These are phyloP conservation scores for Timandra comae DNA, from an alignment of 2,888 invertebrate genomes.

Conservation along the genomic window DNA sequence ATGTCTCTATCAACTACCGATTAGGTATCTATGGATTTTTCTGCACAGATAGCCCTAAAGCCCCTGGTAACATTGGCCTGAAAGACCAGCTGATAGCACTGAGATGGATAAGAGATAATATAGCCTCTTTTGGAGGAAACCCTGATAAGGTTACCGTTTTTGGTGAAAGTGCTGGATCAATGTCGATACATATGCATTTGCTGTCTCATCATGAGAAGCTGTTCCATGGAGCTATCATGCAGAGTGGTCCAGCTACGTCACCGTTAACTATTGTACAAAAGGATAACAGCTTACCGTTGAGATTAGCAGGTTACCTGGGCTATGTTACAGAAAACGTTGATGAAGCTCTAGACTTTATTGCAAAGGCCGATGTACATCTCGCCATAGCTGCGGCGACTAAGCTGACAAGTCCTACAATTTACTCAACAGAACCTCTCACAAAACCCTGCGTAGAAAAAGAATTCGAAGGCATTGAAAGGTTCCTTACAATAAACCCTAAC, in stretches of 20 bases:
- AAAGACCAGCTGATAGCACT: conserved; percentile 10
- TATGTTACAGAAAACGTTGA: conserved; percentile 5
- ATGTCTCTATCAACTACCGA: conserved; percentile 10
- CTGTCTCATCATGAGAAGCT: conserved; percentile 10
- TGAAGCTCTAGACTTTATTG: conserved; percentile 5
- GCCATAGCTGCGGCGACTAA: conserved; percentile 4
- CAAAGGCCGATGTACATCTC: conserved; percentile 2
- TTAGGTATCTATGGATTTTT: conserved; percentile 12
- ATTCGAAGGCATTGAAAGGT: conserved; percentile 13
- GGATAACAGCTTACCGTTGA: conserved; percentile 6
- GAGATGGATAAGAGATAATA: conserved; percentile 14
- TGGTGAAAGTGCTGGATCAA: conserved; percentile 13
- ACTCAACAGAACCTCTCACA: conserved; percentile 5
- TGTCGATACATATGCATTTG: conserved; percentile 10
- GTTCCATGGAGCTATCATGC: conserved; percentile 11
- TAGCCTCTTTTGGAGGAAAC: conserved; percentile 14
- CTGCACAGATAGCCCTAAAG: conserved; percentile 10
- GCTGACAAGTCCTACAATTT: conserved; percentile 1
- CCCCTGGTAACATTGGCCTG: conserved; percentile 15
- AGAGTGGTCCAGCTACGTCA: conserved; percentile 10
- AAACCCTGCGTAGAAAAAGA: conserved; percentile 16
- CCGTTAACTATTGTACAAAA: conserved; percentile 4
- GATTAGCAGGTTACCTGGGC: conserved; percentile 8
- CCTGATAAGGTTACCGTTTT: conserved; percentile 10
- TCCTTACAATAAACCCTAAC: conserved; percentile 10